Evolutionary conservation across 2,797 vertebrate genomes (phyloP).

Genomic region (Rhincodon typus): DNA sequence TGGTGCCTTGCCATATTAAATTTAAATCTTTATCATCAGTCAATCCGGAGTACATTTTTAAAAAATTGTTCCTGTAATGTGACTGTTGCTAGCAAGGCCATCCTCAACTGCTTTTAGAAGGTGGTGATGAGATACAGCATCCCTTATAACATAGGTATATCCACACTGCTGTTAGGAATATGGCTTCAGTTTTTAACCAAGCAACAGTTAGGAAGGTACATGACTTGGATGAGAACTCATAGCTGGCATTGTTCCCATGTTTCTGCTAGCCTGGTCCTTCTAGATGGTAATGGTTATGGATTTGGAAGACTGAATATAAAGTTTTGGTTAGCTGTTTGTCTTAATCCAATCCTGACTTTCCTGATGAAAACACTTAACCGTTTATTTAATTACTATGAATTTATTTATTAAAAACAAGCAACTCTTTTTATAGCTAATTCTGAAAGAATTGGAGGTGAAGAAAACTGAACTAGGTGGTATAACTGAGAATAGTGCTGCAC

Average conservation of each 20-base stretch:
- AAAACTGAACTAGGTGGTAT: slow-evolving; percentile 73
- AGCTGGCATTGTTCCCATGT: too few species aligned
- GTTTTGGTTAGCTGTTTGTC: neutral
- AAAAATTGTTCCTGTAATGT: neutral
- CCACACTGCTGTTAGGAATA: neutral
- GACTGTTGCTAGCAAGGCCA: neutral
- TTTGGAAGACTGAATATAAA: neutral
- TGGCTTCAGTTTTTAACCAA: neutral
- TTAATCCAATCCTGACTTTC: neutral
- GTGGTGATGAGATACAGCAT: neutral
- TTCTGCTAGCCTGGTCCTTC: neutral
- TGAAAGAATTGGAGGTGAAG: slow-evolving; percentile 82
- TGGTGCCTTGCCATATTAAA: neutral
- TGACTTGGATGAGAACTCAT: neutral
- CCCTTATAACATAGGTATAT: neutral
- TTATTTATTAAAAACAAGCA: neutral
- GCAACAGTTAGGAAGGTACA: neutral
- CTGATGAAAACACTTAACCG: neutral
- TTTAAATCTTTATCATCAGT: neutral
- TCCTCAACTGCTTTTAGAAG: neutral
- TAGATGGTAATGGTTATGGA: neutral
- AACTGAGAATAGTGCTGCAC: slow-evolving; percentile 72
- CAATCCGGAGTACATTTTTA: neutral
- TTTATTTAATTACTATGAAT: neutral
- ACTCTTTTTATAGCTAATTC: slow-evolving; percentile 63